Conservation (phyloP, 1,140 invertebrate genomes). For the Drosophila leontia region DNA sequence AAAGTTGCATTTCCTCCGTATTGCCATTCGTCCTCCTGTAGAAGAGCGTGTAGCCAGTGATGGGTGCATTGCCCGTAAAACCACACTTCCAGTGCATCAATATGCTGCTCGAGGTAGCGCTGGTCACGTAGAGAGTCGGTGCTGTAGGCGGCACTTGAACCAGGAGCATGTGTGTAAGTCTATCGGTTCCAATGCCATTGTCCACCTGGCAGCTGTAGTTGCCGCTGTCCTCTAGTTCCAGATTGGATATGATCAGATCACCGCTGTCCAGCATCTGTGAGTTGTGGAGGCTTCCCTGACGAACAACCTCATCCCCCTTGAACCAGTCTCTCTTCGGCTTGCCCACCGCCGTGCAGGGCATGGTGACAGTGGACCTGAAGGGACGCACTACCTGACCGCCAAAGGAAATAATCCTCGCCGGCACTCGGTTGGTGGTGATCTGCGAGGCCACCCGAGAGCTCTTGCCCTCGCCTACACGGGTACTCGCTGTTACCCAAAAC, state of each 20-base stretch:
- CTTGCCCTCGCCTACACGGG: slow-evolving; percentile 90
- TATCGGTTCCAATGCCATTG: slow-evolving; percentile 90
- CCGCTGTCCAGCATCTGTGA: slow-evolving; percentile 88
- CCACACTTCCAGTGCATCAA: slow-evolving; percentile 90
- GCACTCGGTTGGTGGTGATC: slow-evolving; percentile 86
- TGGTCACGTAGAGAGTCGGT: slow-evolving; percentile 90
- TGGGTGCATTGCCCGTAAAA: slow-evolving; percentile 89
- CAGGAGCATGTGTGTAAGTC: slow-evolving; percentile 87
- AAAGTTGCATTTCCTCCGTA: slow-evolving; percentile 88
- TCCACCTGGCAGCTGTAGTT: slow-evolving; percentile 92
- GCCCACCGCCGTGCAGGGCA: slow-evolving; percentile 89
- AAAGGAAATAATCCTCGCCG: slow-evolving; percentile 90
- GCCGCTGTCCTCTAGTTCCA: slow-evolving; percentile 89
- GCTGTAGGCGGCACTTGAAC: slow-evolving; percentile 90
- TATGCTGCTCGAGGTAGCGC: slow-evolving; percentile 90
- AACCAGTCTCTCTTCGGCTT: slow-evolving; percentile 89
- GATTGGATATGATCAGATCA: slow-evolving; percentile 88
- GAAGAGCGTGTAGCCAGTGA: slow-evolving; percentile 89
- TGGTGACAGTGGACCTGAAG: slow-evolving; percentile 88
- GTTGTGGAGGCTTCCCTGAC: slow-evolving; percentile 86
- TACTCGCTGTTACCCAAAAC: slow-evolving; percentile 92
- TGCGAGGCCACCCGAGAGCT: slow-evolving; percentile 89
- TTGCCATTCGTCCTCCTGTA: slow-evolving; percentile 88
- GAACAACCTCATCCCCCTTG: slow-evolving; percentile 86
- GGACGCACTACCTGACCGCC: slow-evolving; percentile 88